A percentile compares a stretch with the other conserved stretches of the same genome.
Evolutionary conservation across 2,797 vertebrate species (phyloP).

Genomic region (Tolypeutes matacus): DNA sequence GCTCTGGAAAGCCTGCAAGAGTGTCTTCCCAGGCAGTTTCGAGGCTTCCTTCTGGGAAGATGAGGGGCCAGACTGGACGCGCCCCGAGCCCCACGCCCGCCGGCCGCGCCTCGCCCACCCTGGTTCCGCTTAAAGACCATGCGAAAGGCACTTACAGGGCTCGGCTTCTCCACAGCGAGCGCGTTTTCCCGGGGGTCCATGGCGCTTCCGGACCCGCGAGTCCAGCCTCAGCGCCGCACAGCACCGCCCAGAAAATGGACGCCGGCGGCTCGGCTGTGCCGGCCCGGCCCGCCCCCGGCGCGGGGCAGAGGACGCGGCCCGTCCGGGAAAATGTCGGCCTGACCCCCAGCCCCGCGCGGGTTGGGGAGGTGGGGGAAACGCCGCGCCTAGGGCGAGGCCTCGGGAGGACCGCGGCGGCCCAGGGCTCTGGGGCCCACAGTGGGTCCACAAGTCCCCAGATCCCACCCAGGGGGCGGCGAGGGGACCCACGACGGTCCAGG

Average conservation of each 20-base stretch:
- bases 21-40: neutral
- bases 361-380: neutral
- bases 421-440: neutral
- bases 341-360: neutral
- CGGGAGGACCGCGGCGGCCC: neutral
- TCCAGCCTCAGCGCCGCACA: slow-evolving; percentile 72
- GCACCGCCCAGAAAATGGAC: slow-evolving; percentile 85
- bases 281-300: slow-evolving; percentile 63
- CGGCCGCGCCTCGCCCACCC: slow-evolving; percentile 57
- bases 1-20: neutral
- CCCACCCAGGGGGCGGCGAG: neutral
- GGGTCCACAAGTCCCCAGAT: neutral
- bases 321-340: slow-evolving; percentile 18
- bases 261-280: slow-evolving; percentile 58
- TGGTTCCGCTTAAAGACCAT: neutral
- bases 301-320: slow-evolving; percentile 27
- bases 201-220: slow-evolving; percentile 81
- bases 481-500: neutral
- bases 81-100: neutral
- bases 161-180: slow-evolving; percentile 2
- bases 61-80: neutral
- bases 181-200: slow-evolving; percentile 76
- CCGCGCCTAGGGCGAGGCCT: neutral
- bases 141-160: slow-evolving; percentile 74
- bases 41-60: neutral